Evolutionary conservation across 2,888 invertebrate genomes (phyloP).

Genomic region (Chydorus sphaericus): DNA sequence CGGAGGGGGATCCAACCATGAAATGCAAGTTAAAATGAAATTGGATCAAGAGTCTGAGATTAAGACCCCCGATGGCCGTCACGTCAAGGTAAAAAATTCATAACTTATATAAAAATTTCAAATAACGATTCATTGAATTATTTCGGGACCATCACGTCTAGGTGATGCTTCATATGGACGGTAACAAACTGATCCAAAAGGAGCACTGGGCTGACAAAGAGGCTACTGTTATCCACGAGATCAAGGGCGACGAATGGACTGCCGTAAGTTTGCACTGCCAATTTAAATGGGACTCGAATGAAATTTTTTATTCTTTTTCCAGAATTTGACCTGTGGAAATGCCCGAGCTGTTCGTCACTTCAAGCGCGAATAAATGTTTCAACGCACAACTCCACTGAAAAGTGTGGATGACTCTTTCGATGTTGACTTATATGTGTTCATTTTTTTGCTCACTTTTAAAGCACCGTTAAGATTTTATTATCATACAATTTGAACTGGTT

Average conservation of each 20-base stretch:
- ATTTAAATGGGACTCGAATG: not conserved
- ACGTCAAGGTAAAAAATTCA: conserved; percentile 2
- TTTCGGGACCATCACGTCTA: no score
- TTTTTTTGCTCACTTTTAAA: no score
- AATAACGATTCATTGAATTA: not conserved
- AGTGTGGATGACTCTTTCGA: no score
- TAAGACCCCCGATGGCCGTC: not conserved
- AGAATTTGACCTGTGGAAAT: not conserved
- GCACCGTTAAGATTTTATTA: no score
- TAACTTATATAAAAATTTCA: not conserved
- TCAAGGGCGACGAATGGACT: not conserved
- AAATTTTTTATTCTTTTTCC: not conserved
- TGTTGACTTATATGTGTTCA: no score
- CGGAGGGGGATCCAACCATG: not conserved
- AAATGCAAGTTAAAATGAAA: not conserved
- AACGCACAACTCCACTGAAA: no score
- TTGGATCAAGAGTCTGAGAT: not conserved
- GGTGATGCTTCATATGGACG: not conserved
- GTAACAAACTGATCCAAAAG: not conserved
- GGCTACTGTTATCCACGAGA: not conserved
- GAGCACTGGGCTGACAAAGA: not conserved
- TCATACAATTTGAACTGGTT: no score
- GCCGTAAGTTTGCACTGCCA: not conserved
- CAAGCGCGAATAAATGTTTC: not conserved
- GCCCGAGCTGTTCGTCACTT: not conserved